Conservation (phyloP, 2,797 vertebrate species). For the Xenentodon cancila region DNA sequence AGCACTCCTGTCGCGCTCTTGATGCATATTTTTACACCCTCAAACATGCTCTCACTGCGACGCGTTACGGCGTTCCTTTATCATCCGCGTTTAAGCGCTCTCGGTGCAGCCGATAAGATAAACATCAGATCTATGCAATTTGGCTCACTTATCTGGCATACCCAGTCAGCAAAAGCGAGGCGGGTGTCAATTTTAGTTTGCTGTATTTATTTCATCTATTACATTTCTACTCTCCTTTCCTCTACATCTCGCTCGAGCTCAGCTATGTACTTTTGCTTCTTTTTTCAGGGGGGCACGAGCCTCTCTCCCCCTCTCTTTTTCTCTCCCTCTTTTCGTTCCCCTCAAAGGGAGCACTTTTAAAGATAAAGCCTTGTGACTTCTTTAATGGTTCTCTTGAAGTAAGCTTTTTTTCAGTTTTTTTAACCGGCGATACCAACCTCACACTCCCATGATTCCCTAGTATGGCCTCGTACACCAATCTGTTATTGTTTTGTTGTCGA, state of each 20-base stretch:
- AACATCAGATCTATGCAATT: constrained; percentile 84
- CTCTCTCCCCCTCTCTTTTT: constrained; percentile 58
- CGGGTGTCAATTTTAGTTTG: constrained; percentile 80
- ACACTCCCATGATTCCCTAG: constrained; percentile 53
- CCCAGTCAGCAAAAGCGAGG: constrained; percentile 83
- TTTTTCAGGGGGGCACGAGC: constrained; percentile 36
- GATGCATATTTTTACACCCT: constrained; percentile 67
- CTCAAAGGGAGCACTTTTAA: constrained; percentile 66
- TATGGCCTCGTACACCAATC: constrained; percentile 43
- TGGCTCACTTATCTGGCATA: constrained; percentile 84
- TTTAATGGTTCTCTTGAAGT: constrained; percentile 77
- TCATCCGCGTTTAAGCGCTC: constrained; percentile 72
- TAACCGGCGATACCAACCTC: constrained; percentile 58
- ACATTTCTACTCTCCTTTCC: constrained; percentile 58
- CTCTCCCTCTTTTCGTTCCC: constrained; percentile 41
- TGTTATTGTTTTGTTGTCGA: constrained; percentile 48
- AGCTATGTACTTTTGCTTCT: constrained; percentile 40
- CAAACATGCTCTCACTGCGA: constrained; percentile 64
- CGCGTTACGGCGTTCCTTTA: constrained; percentile 66
- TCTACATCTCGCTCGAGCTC: constrained; percentile 42
- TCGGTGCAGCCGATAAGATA: constrained; percentile 82
- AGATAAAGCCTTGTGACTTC: constrained; percentile 77
- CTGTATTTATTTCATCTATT: constrained; percentile 75
- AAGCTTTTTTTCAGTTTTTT: constrained; percentile 37
- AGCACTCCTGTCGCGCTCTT: constrained; percentile 53